Conservation (phyloP, 2,113 vertebrate species). For the Onychorhynchus coronatus region DNA sequence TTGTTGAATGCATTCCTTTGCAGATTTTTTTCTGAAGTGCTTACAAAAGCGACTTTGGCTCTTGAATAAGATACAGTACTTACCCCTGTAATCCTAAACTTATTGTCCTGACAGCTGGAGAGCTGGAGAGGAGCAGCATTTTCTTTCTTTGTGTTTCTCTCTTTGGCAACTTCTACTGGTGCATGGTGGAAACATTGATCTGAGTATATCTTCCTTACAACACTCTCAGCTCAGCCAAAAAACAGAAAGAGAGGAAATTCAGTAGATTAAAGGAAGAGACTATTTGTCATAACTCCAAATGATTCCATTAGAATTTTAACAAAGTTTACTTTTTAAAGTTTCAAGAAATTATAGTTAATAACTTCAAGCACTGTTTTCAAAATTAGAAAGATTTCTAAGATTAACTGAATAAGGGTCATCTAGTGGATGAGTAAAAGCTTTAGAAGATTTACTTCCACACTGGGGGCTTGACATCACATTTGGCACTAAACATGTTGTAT, state of each 20-base stretch:
- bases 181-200: not conserved
- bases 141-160: constrained; percentile 7
- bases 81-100: not conserved
- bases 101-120: not conserved
- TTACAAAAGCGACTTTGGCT: not conserved
- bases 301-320: not conserved
- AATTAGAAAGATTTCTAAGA: not conserved
- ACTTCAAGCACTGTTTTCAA: not conserved
- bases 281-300: not conserved
- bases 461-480: not conserved
- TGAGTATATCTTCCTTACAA: not conserved
- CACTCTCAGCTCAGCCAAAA: not conserved
- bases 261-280: not conserved
- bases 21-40: not conserved
- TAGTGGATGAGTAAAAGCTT: not conserved
- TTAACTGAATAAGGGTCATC: not conserved
- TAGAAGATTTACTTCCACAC: not conserved
- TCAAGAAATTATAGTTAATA: not conserved
- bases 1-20: not conserved
- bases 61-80: not conserved
- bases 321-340: not conserved
- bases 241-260: not conserved
- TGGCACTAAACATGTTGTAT: not conserved
- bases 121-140: not conserved
- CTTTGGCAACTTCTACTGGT: not conserved